phyloP scores from a whole-genome alignment of 2,113 vertebrate species.

The Pandion haliaetus region DNA sequence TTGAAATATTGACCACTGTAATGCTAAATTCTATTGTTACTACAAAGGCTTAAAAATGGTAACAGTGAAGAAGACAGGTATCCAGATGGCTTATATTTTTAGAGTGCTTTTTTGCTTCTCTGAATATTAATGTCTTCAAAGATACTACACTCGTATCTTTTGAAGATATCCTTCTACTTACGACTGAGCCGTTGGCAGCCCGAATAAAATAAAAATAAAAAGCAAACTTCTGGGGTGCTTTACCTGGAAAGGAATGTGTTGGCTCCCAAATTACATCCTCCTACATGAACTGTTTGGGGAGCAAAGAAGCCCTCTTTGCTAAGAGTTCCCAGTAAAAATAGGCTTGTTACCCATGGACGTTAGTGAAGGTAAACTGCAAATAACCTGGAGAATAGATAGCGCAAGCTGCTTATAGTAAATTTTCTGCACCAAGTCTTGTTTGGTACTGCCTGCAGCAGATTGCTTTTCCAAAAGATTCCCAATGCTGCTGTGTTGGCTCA shows the following conservation, averaged over 20 bases:
- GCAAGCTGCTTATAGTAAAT: not conserved
- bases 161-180: not conserved
- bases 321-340: not conserved
- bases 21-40: not conserved
- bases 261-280: not conserved
- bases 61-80: not conserved
- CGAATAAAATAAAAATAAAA: not conserved
- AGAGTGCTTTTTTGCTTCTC: not conserved
- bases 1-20: not conserved
- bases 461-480: not conserved
- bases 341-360: fast-evolving
- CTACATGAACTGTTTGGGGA: not conserved
- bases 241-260: not conserved
- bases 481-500: not conserved
- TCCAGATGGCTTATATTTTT: not conserved
- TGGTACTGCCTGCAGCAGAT: not conserved
- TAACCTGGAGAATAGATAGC: not conserved
- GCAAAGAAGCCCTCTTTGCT: not conserved
- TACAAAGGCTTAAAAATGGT: not conserved
- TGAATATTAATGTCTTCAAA: not conserved
- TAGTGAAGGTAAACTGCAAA: not conserved
- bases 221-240: not conserved
- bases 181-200: not conserved
- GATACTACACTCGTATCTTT: not conserved
- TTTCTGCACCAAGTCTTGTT: not conserved